These are phyloP conservation scores for Hypotaenidia philippensis DNA, from an alignment of 2,797 vertebrate species.

Conservation along the genomic window DNA sequence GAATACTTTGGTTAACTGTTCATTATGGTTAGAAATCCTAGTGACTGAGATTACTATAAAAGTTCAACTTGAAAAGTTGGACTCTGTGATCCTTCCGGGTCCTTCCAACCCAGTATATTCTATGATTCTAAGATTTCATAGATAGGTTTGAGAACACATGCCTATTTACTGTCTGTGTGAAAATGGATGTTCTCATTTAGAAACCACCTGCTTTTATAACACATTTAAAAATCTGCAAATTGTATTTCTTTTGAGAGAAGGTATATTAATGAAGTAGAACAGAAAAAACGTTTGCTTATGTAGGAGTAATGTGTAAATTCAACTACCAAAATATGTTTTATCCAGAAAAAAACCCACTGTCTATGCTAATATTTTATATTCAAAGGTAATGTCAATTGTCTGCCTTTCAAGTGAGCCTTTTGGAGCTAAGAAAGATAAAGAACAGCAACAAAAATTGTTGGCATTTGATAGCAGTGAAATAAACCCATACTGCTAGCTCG, in stretches of 20 bases:
- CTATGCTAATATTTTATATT: neutral
- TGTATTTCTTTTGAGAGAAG: neutral
- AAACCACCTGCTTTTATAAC: neutral
- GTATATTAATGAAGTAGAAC: neutral
- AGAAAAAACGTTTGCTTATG: neutral
- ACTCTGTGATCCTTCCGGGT: too few species aligned
- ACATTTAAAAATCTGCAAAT: neutral
- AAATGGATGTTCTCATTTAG: neutral
- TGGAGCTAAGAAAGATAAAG: neutral
- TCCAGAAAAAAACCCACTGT: neutral
- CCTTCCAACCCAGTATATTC: too few species aligned
- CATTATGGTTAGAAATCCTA: neutral
- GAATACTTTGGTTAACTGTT: neutral
- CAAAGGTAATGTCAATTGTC: neutral
- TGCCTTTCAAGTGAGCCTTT: neutral
- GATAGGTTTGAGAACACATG: neutral
- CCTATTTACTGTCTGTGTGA: fast-evolving
- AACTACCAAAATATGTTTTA: neutral
- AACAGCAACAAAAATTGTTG: neutral
- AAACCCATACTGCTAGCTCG: neutral
- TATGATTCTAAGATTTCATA: neutral
- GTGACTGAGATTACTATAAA: neutral
- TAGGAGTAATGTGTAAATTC: neutral
- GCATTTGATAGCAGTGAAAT: neutral
- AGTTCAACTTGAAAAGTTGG: neutral